phyloP scores from a whole-genome alignment of 2,113 vertebrate species.

The Callipepla californica region DNA sequence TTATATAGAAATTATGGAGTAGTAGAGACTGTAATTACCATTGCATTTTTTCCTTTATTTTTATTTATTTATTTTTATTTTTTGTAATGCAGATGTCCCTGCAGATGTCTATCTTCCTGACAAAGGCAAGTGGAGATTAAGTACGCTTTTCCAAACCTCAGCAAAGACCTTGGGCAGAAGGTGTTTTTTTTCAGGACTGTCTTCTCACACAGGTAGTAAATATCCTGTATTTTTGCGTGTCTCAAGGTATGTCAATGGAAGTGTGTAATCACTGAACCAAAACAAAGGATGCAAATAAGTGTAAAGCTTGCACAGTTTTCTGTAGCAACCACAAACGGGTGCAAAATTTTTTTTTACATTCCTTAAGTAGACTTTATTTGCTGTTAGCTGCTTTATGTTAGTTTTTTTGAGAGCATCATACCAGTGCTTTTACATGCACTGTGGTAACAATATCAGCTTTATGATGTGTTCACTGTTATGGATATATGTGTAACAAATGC shows the following conservation, averaged over 20 bases:
- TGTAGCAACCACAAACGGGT: not conserved
- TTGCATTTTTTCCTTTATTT: constrained; percentile 2
- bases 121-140: not conserved
- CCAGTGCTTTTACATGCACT: not conserved
- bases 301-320: not conserved
- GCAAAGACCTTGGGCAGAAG: not conserved
- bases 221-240: not conserved
- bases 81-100: not conserved
- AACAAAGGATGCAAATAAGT: not conserved
- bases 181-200: not conserved
- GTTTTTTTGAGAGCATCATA: not conserved
- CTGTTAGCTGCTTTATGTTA: not conserved
- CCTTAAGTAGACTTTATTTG: not conserved
- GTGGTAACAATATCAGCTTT: not conserved
- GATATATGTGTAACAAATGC: not conserved
- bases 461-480: not conserved
- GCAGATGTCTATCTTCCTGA: not conserved
- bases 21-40: not conserved
- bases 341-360: not conserved
- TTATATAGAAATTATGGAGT: constrained; percentile 49
- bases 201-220: no score
- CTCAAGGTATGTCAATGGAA: not conserved
- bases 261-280: not conserved
- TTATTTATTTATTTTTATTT: not conserved
- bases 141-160: not conserved